A percentile compares a stretch with the other conserved stretches of the same genome.
phyloP scores from a whole-genome alignment of 2,888 invertebrate genomes.

The Campoplex capitator region DNA sequence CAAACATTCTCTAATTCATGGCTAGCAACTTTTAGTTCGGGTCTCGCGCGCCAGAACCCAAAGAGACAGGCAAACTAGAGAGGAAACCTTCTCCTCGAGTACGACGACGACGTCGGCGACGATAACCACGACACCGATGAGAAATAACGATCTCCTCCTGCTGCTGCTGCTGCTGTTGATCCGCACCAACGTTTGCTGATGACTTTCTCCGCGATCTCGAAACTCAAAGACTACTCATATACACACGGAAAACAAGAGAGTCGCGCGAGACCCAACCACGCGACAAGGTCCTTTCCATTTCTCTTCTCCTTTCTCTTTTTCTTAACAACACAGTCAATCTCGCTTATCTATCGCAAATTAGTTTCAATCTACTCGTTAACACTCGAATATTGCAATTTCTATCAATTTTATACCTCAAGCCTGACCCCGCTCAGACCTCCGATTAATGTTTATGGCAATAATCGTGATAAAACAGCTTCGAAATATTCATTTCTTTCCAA shows the following conservation, averaged over 20 bases:
- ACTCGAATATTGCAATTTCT: conserved; percentile 2
- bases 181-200: conserved; percentile 41
- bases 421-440: not conserved
- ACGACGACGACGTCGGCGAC: conserved; percentile 22
- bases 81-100: conserved; percentile 56
- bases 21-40: conserved; percentile 67
- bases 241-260: conserved; percentile 31
- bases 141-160: conserved; percentile 43
- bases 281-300: conserved; percentile 61
- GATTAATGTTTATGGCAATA: not conserved
- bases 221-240: conserved; percentile 39
- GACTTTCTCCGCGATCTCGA: conserved; percentile 68
- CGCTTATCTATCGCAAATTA: not conserved
- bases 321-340: conserved; percentile 18
- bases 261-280: conserved; percentile 40
- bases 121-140: conserved; percentile 31
- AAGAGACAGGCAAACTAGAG: conserved; percentile 54
- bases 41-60: conserved; percentile 2
- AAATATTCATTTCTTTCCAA: not conserved
- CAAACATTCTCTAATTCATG: conserved; percentile 74
- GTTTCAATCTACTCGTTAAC: not conserved
- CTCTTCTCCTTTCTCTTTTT: conserved; percentile 64
- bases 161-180: conserved; percentile 29
- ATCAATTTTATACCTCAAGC: not conserved
- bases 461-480: not conserved